A percentile compares a stretch with the other conserved stretches of the same genome.
Evolutionary conservation across 2,113 vertebrate species (phyloP).

Genomic region (Poeciliopsis prolifica): DNA sequence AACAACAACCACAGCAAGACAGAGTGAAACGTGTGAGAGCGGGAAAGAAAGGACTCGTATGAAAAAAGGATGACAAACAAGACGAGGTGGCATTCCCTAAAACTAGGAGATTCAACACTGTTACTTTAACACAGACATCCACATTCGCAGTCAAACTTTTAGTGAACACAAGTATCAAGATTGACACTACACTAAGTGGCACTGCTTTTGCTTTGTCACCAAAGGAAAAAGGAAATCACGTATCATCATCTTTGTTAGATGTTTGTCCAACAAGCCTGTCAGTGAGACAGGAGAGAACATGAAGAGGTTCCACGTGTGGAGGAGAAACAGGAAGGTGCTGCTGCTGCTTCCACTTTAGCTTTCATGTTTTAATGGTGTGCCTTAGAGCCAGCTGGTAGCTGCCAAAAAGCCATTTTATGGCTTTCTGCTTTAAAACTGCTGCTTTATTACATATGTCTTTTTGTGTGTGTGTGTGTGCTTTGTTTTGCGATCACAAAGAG

Average conservation of each 20-base stretch:
- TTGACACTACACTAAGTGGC: slow-evolving; percentile 49
- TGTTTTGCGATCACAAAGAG: slow-evolving; percentile 12
- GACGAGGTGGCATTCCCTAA: slow-evolving; percentile 36
- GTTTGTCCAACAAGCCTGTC: slow-evolving; percentile 20
- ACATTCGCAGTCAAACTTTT: slow-evolving; percentile 36
- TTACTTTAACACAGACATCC: slow-evolving; percentile 50
- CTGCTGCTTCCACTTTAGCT: slow-evolving; percentile 58
- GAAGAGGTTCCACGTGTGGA: slow-evolving; percentile 43
- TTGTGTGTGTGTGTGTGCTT: slow-evolving; percentile 12
- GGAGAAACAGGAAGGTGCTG: slow-evolving; percentile 18
- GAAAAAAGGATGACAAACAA: slow-evolving; percentile 33
- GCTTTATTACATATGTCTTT: slow-evolving; percentile 39
- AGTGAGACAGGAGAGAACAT: slow-evolving; percentile 40
- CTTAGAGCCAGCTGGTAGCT: slow-evolving; percentile 67
- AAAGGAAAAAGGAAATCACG: slow-evolving; percentile 11
- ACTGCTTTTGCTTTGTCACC: slow-evolving; percentile 30
- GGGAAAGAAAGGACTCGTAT: slow-evolving; percentile 43
- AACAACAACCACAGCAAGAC: slow-evolving; percentile 90
- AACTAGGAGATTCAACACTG: slow-evolving; percentile 54
- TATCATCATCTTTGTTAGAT: slow-evolving; percentile 26
- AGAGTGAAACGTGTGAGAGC: slow-evolving; percentile 60
- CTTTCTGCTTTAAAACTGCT: slow-evolving; percentile 43
- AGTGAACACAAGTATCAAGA: slow-evolving; percentile 52
- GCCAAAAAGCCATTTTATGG: slow-evolving; percentile 53
- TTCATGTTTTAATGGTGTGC: slow-evolving; percentile 70